phyloP scores from a whole-genome alignment of 1,140 invertebrate species.

The Polypedilum vanderplanki region DNA sequence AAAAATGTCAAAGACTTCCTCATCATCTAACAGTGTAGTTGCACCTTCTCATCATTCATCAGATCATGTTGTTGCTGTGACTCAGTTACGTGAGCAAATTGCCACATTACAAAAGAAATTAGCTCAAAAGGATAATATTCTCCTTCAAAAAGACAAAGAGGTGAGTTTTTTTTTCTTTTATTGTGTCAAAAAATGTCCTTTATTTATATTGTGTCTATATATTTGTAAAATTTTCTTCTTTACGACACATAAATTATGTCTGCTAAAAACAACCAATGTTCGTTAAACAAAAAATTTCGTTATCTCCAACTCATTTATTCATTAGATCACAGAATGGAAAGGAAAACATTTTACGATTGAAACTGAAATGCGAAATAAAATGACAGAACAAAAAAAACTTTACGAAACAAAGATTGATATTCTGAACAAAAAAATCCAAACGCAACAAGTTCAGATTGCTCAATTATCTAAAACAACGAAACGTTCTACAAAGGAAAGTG shows the following conservation, averaged over 20 bases:
- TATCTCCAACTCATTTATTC: slow-evolving; percentile 34
- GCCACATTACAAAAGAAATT: slow-evolving; percentile 87
- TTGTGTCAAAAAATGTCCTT: background rate
- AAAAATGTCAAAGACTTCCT: slow-evolving; percentile 41
- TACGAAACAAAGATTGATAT: slow-evolving; percentile 71
- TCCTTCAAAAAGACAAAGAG: slow-evolving; percentile 86
- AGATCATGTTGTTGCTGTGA: slow-evolving; percentile 90
- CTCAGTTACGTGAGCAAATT: slow-evolving; percentile 89
- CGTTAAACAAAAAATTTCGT: slow-evolving; percentile 29
- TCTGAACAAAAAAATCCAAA: slow-evolving; percentile 64
- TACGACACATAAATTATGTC: no score
- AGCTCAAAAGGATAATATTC: slow-evolving; percentile 71
- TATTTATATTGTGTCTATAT: background rate
- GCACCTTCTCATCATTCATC: slow-evolving; percentile 73
- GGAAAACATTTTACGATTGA: slow-evolving; percentile 84
- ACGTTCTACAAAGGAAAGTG: background rate
- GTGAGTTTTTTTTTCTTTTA: slow-evolving; percentile 47
- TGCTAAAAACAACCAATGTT: slow-evolving; percentile 19
- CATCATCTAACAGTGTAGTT: slow-evolving; percentile 34
- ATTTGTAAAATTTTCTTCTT: background rate
- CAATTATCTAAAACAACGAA: background rate
- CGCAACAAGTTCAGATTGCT: background rate
- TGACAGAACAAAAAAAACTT: slow-evolving; percentile 72
- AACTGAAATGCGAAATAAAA: slow-evolving; percentile 74
- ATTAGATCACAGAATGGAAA: slow-evolving; percentile 85